Evolutionary conservation across 2,113 vertebrate genomes (phyloP).

Genomic region (Corvus cornix): DNA sequence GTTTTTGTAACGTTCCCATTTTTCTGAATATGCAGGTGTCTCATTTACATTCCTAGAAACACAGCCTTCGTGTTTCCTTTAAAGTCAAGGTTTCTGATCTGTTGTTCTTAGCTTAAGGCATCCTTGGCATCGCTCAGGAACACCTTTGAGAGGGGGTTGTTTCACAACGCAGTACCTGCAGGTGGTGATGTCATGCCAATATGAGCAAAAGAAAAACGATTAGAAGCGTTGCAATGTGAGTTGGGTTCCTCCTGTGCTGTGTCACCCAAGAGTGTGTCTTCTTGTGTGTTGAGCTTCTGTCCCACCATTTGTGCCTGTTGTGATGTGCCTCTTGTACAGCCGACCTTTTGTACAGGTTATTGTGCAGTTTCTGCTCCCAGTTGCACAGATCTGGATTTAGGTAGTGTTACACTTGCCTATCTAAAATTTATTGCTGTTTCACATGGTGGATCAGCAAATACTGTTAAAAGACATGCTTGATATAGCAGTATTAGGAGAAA

Average conservation of each 20-base stretch:
- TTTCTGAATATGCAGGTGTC: conserved; percentile 1
- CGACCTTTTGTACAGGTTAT: background rate
- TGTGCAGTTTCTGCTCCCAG: background rate
- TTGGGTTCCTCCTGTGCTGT: background rate
- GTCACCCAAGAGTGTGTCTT: background rate
- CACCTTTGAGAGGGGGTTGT: conserved; percentile 17
- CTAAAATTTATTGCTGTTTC: background rate
- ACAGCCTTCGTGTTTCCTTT: background rate
- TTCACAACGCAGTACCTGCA: background rate
- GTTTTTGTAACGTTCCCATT: background rate
- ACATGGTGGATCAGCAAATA: background rate
- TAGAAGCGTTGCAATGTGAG: background rate
- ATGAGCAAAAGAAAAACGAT: rapidly evolving
- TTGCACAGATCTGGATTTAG: background rate
- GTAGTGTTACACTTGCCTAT: background rate
- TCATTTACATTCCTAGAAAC: conserved; percentile 58
- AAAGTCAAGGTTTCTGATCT: conserved; percentile 45
- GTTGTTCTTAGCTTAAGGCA: conserved; percentile 36
- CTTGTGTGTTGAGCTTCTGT: background rate
- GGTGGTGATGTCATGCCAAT: background rate
- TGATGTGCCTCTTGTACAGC: background rate
- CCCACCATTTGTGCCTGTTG: background rate
- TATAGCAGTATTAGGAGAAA: background rate
- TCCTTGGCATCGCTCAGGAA: background rate
- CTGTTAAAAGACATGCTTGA: background rate